These are phyloP conservation scores for Sarotherodon lohbergeri DNA, from an alignment of 2,113 vertebrate genomes.

Conservation along the genomic window DNA sequence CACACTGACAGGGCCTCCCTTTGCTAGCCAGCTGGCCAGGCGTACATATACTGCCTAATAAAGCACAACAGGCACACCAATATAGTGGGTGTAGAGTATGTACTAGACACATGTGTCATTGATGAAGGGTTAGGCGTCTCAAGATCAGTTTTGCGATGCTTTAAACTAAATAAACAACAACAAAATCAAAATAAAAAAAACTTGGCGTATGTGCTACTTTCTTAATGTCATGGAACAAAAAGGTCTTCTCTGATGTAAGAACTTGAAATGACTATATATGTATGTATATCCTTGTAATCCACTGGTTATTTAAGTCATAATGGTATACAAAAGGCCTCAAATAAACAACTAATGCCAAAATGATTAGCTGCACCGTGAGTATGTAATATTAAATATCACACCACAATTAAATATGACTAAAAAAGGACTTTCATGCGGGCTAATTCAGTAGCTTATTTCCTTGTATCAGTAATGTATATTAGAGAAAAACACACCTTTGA, in stretches of 20 bases:
- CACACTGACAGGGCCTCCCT: not conserved
- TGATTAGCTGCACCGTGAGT: not conserved
- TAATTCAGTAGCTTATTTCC: not conserved
- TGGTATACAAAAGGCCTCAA: not conserved
- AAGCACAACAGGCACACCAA: not conserved
- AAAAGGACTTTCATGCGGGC: not conserved
- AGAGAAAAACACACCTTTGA: conserved; percentile 7
- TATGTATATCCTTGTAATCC: not conserved
- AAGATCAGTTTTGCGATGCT: not conserved
- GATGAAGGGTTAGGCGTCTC: not conserved
- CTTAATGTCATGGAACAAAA: not conserved
- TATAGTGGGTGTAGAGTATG: not conserved
- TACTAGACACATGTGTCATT: not conserved
- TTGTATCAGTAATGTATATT: not conserved
- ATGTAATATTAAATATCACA: not conserved
- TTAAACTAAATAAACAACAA: not conserved
- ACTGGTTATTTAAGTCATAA: not conserved
- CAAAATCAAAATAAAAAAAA: not conserved
- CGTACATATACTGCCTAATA: not conserved
- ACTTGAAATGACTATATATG: not conserved
- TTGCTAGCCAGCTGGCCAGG: not conserved
- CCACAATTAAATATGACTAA: not conserved
- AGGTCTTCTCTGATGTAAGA: not conserved
- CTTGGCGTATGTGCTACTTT: not conserved
- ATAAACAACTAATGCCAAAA: not conserved